Evolutionary conservation across 2,113 vertebrate species (phyloP), one percentile per base, ranked within the genome.

Genomic region (Ammodytes marinus): DNA sequence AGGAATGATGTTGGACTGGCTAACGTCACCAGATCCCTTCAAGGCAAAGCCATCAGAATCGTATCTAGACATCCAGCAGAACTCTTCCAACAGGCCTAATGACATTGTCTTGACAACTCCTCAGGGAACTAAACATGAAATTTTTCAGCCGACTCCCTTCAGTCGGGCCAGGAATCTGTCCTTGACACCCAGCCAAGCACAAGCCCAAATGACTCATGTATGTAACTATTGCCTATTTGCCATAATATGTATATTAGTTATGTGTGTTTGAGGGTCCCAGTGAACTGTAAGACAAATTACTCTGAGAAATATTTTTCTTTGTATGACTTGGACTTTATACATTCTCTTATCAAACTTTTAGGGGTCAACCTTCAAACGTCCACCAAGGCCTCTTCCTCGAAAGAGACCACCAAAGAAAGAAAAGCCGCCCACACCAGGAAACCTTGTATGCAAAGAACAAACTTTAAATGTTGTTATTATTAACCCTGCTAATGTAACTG

Each of bases 341-440:
- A 0, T 3, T 58, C 1, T 64, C 37, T 63, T 39, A 27, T 40
- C 8, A 37, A 57, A 64, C 19, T 37, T 49, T 0, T 53, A 94
- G 91, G 72, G 55, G 6, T 27, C n/a, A 2, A 77, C 68, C 15
- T 83, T 91, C 71, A 93, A 49, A 50, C 89, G 92, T 61, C 90
- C 88, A 0, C 91, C 88, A 1, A 92, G 67, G 7, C 92, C 93
- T 0, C 72, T 92, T 43, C 92, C 92, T 45, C 90, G 92, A 69
- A 74, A 8, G 5, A 81, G 83, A 82, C 79, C 57, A 6, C 69
- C 55, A 8, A 81, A 17, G 27, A 2, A 64, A 37, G 79, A 65
- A 19, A 84, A 77, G 8, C 80, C 77, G 5, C 46, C n/a, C 1
- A 5, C 39, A 19, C 47, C 83, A 13, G 27, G 3, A 8, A 73